phyloP scores from a whole-genome alignment of 2,113 vertebrate species.

The Formicarius rufipectus region DNA sequence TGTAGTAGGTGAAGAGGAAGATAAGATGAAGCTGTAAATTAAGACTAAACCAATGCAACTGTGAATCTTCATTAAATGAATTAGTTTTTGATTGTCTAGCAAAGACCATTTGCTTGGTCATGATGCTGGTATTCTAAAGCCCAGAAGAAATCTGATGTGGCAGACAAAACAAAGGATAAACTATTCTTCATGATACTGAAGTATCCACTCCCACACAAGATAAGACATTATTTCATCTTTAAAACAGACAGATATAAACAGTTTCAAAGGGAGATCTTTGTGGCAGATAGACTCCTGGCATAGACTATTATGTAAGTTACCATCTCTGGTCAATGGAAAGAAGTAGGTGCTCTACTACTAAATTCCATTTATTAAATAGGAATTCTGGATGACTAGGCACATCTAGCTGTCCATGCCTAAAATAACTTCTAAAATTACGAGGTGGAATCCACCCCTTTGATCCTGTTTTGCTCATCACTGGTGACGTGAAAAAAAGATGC shows the following conservation, averaged over 20 bases:
- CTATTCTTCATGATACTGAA: not conserved
- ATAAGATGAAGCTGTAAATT: not conserved
- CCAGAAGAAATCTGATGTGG: not conserved
- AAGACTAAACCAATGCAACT: not conserved
- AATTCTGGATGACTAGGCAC: not conserved
- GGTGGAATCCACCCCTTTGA: not conserved
- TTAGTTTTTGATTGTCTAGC: not conserved
- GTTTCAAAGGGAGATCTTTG: not conserved
- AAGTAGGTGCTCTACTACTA: not conserved
- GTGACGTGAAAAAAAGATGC: not conserved
- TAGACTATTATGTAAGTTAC: no score
- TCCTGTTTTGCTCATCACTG: not conserved
- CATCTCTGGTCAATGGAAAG: not conserved
- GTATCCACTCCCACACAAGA: not conserved
- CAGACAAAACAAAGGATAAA: not conserved
- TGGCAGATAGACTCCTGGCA: no score
- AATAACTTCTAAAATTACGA: not conserved
- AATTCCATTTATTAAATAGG: not conserved
- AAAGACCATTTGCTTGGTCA: not conserved
- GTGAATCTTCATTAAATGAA: not conserved
- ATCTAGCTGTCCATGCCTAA: not conserved
- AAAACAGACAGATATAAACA: not conserved
- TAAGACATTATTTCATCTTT: not conserved
- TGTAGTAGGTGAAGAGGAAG: not conserved
- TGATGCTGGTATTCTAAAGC: not conserved